These are phyloP conservation scores for Parus major DNA, from an alignment of 2,113 vertebrate species.

Conservation along the genomic window DNA sequence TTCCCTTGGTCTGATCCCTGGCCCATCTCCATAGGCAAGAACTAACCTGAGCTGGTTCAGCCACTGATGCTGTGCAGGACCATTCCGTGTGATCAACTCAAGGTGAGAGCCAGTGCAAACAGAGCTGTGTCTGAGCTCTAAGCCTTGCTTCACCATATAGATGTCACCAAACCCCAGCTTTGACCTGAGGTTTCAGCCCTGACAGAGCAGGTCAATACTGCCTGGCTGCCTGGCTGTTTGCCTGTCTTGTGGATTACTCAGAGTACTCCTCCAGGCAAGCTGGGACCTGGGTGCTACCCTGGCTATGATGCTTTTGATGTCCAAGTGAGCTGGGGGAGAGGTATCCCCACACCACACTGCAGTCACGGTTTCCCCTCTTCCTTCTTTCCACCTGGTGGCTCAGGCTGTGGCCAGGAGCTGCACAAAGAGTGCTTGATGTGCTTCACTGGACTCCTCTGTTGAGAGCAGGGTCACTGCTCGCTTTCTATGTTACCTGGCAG, in stretches of 20 bases:
- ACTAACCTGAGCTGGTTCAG: background rate
- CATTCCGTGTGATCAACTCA: background rate
- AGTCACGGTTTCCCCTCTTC: background rate
- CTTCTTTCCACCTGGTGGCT: background rate
- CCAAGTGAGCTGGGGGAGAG: background rate
- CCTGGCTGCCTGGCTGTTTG: background rate
- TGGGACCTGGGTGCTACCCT: background rate
- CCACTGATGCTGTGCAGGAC: background rate
- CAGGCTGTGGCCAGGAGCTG: background rate
- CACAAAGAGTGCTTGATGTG: background rate
- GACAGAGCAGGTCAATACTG: background rate
- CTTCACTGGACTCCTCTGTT: background rate
- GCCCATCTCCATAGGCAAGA: background rate
- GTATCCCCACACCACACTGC: background rate
- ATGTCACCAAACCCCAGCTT: background rate
- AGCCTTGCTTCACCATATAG: background rate
- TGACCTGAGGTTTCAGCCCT: background rate
- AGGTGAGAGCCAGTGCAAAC: rapidly evolving
- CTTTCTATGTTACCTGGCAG: background rate
- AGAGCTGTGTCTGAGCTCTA: background rate
- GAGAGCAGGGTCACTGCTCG: background rate
- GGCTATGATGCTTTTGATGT: background rate
- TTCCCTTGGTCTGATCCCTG: background rate
- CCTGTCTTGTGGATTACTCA: background rate
- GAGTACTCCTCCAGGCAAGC: too few species aligned